Base-by-base conservation (phyloP, 2,888 invertebrate genomes). In the Portevinia maculata region DNA sequence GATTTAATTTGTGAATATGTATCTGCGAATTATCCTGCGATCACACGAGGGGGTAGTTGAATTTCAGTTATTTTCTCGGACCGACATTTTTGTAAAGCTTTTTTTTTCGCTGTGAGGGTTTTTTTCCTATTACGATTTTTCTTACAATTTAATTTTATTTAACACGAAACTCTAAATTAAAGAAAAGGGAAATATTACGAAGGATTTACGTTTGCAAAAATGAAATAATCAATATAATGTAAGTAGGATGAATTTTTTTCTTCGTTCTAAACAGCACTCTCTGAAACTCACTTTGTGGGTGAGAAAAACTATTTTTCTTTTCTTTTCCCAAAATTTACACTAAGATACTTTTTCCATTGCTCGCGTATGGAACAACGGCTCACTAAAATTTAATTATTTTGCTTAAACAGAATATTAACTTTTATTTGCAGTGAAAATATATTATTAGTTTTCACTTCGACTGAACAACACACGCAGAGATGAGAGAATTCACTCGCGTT, bases 401-500 rank as follows among this genome's bases (percentile, higher is more conserved):
- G 13, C 15, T 24, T 13, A 15, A 21, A 7, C 6, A 37, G 32
- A 37, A 6, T 30, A 59, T 1, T 57, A 37, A 34, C 44, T 39
- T 32, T 53, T 37, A n/a, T 32, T 52, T 9, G 11, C 17, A 44
- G 41, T 52, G 34, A 34, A 48, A 48, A 30, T 41, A 19, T 39
- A 44, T 39, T 30, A 62, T 74, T 62, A 34, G 55, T 57, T 71
- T 78, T 50, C 62, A 83, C 62, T 57, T 76, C 50, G 53, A 46
- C 60, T 67, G 78, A 83, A 78, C 65, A 78, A 83, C 78, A 83
- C 83, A 83, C 78, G 83, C 67, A 78, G 83, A 83, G 76, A 78
- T 83, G 83, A 71, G 76, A 83, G 78, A 78, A 78, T 78, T 73
- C 78, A 83, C 78, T 83, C 83, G 78, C 83, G 83, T 73, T 83